phyloP scores from a whole-genome alignment of 1,140 invertebrate species.

The Drosophila santomea region DNA sequence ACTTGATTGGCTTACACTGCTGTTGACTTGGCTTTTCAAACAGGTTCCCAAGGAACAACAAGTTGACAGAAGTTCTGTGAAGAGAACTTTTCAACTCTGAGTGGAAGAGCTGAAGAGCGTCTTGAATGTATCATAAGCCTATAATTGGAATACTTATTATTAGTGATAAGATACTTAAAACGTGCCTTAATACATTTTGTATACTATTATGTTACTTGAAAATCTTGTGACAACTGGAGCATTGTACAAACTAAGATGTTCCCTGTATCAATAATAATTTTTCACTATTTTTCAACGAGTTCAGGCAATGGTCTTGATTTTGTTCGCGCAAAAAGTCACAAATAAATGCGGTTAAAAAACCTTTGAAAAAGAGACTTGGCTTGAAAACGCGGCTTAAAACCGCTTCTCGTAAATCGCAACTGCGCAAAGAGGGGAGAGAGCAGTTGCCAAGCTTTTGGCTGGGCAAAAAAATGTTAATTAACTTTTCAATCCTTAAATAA shows the following conservation, averaged over 20 bases:
- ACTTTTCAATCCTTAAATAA: slow-evolving; percentile 85
- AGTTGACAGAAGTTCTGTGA: slow-evolving; percentile 31
- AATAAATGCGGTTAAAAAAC: slow-evolving; percentile 24
- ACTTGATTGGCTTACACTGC: slow-evolving; percentile 41
- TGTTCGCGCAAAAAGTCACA: slow-evolving; percentile 11
- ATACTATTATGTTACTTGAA: too few species aligned
- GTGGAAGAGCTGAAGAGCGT: not conserved
- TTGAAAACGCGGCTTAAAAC: slow-evolving; percentile 50
- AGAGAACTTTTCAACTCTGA: slow-evolving; percentile 13
- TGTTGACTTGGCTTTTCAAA: slow-evolving; percentile 21
- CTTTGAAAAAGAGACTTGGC: slow-evolving; percentile 41
- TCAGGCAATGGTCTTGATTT: slow-evolving; percentile 49
- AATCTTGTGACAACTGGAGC: not conserved
- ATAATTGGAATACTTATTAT: not conserved
- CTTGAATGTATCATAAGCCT: not conserved
- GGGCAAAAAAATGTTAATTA: slow-evolving; percentile 85
- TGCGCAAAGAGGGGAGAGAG: slow-evolving; percentile 4
- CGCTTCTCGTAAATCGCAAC: slow-evolving; percentile 71
- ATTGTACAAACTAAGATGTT: slow-evolving; percentile 55
- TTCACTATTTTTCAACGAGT: slow-evolving; percentile 64
- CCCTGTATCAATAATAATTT: slow-evolving; percentile 72
- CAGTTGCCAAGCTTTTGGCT: slow-evolving; percentile 50
- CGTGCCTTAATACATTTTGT: too few species aligned
- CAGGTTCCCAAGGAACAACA: slow-evolving; percentile 46
- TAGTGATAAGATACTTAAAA: not conserved